Conservation (phyloP, 2,113 vertebrate species). For the Psettodes erumei region DNA sequence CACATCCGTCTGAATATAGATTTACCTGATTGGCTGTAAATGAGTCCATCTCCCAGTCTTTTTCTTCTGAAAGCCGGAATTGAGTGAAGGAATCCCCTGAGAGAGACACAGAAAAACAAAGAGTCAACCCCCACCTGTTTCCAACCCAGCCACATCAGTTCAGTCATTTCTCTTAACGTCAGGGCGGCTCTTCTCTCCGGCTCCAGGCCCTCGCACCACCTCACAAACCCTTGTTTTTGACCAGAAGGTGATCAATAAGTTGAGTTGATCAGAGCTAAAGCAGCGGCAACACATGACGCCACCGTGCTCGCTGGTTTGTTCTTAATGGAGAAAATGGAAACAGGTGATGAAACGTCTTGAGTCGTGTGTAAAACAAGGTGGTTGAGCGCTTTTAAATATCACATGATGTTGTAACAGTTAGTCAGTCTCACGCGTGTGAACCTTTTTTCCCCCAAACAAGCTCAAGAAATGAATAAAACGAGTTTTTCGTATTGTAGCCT, state of each 20-base stretch:
- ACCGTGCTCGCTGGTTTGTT: too few species aligned
- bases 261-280: conserved; percentile 27
- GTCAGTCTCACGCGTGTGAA: too few species aligned
- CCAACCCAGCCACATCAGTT: neutral
- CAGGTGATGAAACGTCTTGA: neutral
- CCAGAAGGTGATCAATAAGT: too few species aligned
- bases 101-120: conserved; percentile 29
- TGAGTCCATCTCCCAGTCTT: conserved; percentile 90
- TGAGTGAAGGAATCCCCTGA: conserved; percentile 94
- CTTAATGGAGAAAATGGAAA: neutral
- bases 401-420: too few species aligned
- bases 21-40: conserved; percentile 85
- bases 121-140: neutral
- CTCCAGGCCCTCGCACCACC: too few species aligned
- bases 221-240: too few species aligned
- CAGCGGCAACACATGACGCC: neutral
- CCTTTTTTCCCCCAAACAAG: too few species aligned
- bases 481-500: too few species aligned
- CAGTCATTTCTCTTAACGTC: neutral
- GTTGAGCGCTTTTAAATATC: conserved; percentile 24
- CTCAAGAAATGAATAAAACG: too few species aligned
- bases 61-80: conserved; percentile 94
- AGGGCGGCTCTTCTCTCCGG: neutral
- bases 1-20: conserved; percentile 5
- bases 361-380: conserved; percentile 7